Conservation (phyloP, 2,888 invertebrate genomes). For the Drosophila ustulata region DNA sequence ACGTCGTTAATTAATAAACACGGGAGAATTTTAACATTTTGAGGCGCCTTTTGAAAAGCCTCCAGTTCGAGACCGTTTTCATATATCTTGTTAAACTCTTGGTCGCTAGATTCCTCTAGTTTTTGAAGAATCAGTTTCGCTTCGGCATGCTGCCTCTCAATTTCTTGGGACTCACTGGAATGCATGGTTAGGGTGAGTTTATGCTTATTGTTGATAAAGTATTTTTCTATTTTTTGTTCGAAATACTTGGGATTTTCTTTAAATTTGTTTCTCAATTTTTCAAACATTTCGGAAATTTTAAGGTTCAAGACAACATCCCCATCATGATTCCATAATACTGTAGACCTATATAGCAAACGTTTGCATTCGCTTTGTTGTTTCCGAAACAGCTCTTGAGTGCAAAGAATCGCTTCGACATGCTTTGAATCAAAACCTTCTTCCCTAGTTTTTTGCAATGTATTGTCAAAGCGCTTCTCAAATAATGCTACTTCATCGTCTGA, state of each 20-base stretch:
- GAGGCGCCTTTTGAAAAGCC: constrained; percentile 89
- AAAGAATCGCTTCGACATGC: constrained; percentile 94
- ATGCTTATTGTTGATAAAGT: constrained; percentile 92
- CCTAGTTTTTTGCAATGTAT: constrained; percentile 90
- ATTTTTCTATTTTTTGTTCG: constrained; percentile 89
- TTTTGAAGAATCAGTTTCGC: constrained; percentile 88
- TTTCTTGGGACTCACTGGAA: constrained; percentile 92
- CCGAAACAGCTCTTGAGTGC: constrained; percentile 92
- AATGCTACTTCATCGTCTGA: constrained; percentile 89
- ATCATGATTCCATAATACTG: constrained; percentile 95
- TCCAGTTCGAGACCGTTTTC: constrained; percentile 89
- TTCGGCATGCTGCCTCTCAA: constrained; percentile 88
- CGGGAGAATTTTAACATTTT: constrained; percentile 91
- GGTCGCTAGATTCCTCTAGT: constrained; percentile 85
- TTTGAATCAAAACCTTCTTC: constrained; percentile 92
- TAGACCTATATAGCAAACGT: constrained; percentile 90
- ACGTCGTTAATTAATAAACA: constrained; percentile 92
- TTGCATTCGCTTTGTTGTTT: constrained; percentile 95
- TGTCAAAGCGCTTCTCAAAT: constrained; percentile 89
- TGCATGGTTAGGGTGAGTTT: constrained; percentile 93
- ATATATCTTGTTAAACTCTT: constrained; percentile 88
- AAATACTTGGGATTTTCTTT: constrained; percentile 89
- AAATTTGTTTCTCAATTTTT: constrained; percentile 88
- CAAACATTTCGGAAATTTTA: constrained; percentile 90
- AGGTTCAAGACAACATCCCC: constrained; percentile 90